A percentile compares a stretch with the other conserved stretches of the same genome.
Conservation (phyloP, 2,797 vertebrate species). For the Myotis findleyi region DNA sequence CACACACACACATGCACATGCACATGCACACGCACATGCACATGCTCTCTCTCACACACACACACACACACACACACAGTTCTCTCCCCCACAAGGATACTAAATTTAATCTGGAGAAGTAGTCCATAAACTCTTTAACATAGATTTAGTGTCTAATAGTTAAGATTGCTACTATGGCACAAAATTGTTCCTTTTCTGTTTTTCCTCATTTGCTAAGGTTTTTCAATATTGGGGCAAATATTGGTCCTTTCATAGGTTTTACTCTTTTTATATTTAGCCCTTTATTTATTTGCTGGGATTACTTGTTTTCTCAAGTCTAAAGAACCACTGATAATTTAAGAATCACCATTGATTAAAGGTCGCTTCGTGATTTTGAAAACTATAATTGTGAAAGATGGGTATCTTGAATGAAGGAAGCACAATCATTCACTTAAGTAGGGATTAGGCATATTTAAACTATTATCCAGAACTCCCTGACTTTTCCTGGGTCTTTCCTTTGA, state of each 20-base stretch:
- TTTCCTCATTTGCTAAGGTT: constrained; percentile 44
- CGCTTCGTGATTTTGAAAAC: neutral
- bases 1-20: neutral
- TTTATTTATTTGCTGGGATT: constrained; percentile 19
- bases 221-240: neutral
- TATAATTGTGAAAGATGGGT: neutral
- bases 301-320: constrained; percentile 6
- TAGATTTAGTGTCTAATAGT: constrained; percentile 30
- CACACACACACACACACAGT: neutral
- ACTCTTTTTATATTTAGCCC: neutral
- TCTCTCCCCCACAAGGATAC: constrained; percentile 37
- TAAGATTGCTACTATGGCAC: neutral
- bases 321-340: constrained; percentile 2
- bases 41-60: neutral
- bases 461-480: neutral
- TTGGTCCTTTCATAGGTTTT: neutral
- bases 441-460: neutral
- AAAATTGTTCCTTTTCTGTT: neutral
- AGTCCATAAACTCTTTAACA: constrained; percentile 62
- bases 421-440: neutral
- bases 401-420: neutral
- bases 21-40: neutral
- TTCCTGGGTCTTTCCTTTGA: neutral
- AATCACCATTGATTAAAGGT: constrained; percentile 2
- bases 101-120: constrained; percentile 71